Conservation (phyloP, 2,113 vertebrate species). For the Myiozetetes cayanensis region DNA sequence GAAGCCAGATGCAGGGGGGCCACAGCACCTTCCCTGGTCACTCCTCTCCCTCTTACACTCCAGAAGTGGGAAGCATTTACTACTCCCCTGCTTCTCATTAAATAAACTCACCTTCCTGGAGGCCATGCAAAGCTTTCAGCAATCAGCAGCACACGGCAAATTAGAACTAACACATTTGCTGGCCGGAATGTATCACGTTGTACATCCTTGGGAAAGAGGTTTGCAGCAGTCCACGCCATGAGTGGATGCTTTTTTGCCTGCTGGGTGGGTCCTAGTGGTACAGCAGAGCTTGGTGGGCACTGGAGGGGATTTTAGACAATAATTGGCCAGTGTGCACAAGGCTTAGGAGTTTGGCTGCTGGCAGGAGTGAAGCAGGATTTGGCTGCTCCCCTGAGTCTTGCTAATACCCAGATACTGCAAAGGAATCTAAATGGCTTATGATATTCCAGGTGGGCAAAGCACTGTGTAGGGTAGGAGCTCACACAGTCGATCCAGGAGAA, state of each 20-base stretch:
- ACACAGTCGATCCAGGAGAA: not conserved
- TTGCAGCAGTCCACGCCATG: not conserved
- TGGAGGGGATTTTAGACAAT: not conserved
- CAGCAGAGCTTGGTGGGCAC: not conserved
- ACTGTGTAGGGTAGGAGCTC: constrained; percentile 13
- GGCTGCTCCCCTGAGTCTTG: not conserved
- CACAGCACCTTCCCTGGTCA: fast-evolving
- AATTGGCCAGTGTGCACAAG: not conserved
- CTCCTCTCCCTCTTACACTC: not conserved
- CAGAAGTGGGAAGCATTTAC: not conserved
- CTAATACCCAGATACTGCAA: constrained; percentile 8
- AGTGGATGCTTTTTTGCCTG: not conserved
- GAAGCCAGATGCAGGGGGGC: not conserved
- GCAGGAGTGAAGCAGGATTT: not conserved
- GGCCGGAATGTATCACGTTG: not conserved
- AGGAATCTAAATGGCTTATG: not conserved
- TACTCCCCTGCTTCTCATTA: not conserved
- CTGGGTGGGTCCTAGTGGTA: not conserved
- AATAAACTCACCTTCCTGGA: not conserved
- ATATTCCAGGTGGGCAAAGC: constrained; percentile 46
- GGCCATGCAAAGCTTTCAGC: not conserved
- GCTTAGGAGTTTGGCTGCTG: not conserved
- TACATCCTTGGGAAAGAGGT: not conserved
- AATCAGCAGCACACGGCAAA: not conserved
- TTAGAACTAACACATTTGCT: not conserved